These are phyloP conservation scores for Neolamprologus toae DNA, from an alignment of 2,113 vertebrate species.

Conservation along the genomic window DNA sequence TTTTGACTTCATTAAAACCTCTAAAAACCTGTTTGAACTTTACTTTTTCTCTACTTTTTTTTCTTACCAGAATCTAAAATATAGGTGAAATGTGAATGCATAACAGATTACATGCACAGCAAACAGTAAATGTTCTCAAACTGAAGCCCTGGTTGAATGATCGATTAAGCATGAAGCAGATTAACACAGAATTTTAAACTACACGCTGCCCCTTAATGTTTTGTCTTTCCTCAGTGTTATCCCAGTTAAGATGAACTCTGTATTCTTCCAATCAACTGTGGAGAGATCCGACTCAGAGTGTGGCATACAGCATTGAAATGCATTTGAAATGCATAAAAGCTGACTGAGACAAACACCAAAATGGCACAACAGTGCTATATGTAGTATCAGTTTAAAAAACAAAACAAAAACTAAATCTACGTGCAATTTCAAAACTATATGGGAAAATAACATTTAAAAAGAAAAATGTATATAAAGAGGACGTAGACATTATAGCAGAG, in stretches of 20 bases:
- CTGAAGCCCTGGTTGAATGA: background rate
- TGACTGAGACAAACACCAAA: background rate
- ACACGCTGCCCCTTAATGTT: background rate
- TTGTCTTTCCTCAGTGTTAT: background rate
- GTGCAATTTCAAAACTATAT: background rate
- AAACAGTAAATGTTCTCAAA: background rate
- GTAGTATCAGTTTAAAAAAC: background rate
- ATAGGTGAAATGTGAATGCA: background rate
- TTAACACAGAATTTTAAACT: background rate
- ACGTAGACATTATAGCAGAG: background rate
- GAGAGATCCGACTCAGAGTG: background rate
- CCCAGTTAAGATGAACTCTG: background rate
- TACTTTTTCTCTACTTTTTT: background rate
- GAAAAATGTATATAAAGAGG: background rate
- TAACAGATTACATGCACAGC: background rate
- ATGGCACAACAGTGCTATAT: background rate
- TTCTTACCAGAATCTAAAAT: background rate
- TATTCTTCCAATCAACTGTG: background rate
- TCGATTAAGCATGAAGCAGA: background rate
- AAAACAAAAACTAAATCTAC: background rate
- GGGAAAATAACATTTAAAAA: background rate
- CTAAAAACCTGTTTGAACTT: background rate
- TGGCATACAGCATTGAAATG: background rate
- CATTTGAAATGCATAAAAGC: background rate
- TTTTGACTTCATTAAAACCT: background rate